A percentile compares a stretch with the other conserved stretches of the same genome.
These are phyloP conservation scores for Drosophila pectinifera DNA, from an alignment of 1,140 invertebrate genomes.

Conservation along the genomic window DNA sequence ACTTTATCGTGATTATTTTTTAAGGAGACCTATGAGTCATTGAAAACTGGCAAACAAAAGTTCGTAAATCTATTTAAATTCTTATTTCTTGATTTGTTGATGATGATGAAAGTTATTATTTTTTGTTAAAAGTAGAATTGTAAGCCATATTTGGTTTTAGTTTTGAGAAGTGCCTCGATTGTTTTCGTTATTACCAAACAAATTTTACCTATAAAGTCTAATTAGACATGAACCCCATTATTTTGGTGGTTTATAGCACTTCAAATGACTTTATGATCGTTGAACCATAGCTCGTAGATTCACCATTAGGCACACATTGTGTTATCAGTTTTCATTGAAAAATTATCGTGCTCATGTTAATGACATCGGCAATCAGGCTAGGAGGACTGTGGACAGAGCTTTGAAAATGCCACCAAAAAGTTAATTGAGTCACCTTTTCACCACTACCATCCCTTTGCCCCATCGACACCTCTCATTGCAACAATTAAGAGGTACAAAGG, in stretches of 20 bases:
- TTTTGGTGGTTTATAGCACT: constrained; percentile 10
- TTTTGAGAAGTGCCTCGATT: not conserved
- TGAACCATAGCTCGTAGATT: constrained; percentile 16
- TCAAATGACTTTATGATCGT: constrained; percentile 16
- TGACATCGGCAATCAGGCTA: constrained; percentile 18
- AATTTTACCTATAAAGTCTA: constrained; percentile 6
- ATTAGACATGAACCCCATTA: not conserved
- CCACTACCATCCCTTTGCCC: constrained; percentile 1
- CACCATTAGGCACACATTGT: constrained; percentile 1
- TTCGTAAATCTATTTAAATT: not conserved
- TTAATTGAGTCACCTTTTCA: constrained; percentile 16
- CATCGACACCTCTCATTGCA: constrained; percentile 38
- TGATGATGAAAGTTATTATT: too few relatives aligned
- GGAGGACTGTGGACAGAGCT: constrained; percentile 1
- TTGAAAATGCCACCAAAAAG: constrained; percentile 9
- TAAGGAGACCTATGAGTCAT: constrained; percentile 3
- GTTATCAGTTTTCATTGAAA: constrained; percentile 12
- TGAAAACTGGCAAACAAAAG: not conserved
- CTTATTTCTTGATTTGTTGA: too few relatives aligned
- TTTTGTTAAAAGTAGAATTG: not conserved
- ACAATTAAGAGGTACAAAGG: constrained; percentile 34
- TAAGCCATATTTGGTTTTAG: not conserved
- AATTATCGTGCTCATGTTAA: constrained; percentile 41
- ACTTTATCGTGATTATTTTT: constrained; percentile 2
- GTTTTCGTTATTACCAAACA: not conserved